Conservation (phyloP, 2,113 vertebrate genomes). For the Agelaius phoeniceus region DNA sequence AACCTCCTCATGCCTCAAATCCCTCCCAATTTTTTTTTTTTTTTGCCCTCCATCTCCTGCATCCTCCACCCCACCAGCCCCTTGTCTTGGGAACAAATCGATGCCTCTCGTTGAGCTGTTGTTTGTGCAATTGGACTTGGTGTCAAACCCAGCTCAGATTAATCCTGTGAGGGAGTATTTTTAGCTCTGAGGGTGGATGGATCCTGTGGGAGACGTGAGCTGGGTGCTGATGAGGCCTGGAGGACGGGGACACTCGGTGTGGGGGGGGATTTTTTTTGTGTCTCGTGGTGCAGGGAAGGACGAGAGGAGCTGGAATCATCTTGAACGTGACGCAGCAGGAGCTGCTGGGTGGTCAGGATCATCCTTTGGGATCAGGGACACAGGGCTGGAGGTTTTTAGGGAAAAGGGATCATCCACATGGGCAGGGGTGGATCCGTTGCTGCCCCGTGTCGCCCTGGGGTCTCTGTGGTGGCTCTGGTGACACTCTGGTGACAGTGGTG, state of each 20-base stretch:
- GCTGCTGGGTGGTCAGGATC: background rate
- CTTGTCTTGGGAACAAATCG: background rate
- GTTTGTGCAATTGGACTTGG: background rate
- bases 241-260: background rate
- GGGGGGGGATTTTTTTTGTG: background rate
- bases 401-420: rapidly evolving
- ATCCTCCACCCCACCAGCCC: rapidly evolving
- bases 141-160: constrained; percentile 2
- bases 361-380: background rate
- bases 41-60: background rate
- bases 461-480: background rate
- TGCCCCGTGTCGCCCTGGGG: no score
- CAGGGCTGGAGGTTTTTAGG: background rate
- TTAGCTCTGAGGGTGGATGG: background rate
- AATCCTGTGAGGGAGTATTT: background rate
- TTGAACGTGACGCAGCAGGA: background rate
- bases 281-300: background rate
- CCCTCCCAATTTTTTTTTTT: background rate
- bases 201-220: background rate
- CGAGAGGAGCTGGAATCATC: background rate
- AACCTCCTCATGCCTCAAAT: background rate
- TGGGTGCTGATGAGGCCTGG: background rate
- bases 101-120: background rate
- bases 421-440: rapidly evolving
- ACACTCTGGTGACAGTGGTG: background rate